Evolutionary conservation across 2,113 vertebrate species (phyloP).

Genomic region (Hippolais icterina): DNA sequence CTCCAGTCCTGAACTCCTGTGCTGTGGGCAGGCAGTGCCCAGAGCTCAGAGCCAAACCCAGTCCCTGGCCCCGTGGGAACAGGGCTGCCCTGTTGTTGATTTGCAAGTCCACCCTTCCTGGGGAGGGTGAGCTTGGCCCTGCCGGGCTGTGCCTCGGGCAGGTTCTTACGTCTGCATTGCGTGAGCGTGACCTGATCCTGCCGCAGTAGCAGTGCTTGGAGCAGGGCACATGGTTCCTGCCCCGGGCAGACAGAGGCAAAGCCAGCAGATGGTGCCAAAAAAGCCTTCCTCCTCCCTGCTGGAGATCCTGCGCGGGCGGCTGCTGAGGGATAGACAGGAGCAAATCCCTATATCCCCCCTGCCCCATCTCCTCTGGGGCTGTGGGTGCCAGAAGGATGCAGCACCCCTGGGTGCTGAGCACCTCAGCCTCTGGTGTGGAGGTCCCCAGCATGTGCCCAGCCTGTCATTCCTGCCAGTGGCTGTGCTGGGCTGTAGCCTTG

Average conservation of each 20-base stretch:
- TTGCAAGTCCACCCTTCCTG: background rate
- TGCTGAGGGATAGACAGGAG: background rate
- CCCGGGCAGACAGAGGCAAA: background rate
- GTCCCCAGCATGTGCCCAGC: background rate
- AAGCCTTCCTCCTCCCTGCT: background rate
- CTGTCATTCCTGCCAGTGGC: background rate
- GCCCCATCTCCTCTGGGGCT: background rate
- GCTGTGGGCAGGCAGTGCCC: background rate
- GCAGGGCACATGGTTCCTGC: background rate
- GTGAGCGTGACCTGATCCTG: background rate
- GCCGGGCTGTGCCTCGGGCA: background rate
- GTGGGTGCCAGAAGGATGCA: background rate
- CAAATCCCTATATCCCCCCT: background rate
- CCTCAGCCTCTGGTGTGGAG: background rate
- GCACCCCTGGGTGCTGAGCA: background rate
- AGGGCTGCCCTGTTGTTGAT: background rate
- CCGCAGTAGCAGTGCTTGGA: background rate
- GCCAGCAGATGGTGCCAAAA: background rate
- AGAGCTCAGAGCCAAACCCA: background rate
- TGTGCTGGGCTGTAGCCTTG: background rate
- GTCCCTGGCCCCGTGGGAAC: background rate
- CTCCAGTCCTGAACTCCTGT: background rate
- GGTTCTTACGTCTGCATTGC: background rate
- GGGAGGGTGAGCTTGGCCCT: background rate
- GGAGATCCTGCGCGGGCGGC: rapidly evolving